Evolutionary conservation across 1,140 invertebrate genomes (phyloP), one percentile per base, ranked within the genome.

Genomic region (Microplitis demolitor): DNA sequence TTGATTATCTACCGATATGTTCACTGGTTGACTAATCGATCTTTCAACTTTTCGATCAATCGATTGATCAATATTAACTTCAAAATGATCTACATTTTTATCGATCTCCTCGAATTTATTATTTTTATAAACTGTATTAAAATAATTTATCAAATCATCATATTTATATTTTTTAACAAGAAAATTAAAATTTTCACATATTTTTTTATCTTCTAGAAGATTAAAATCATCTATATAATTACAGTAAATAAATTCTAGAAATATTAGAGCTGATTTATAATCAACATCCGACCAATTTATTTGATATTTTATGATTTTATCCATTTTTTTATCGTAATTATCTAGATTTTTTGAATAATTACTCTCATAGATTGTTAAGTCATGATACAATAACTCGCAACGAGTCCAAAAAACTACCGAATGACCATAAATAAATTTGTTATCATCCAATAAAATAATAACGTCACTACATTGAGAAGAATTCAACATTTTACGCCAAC

Each of bases 141-240:
- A 64, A 62, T 50, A 83, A 69, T 74, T 82, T 83, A 58, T 14
- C 4, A 85, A 72, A 64, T 80, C 70, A 39, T 77, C 54, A 6
- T 83, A 56, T 37, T 76, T 72, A 60, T 86, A 85, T 51, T 67
- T 72, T 13, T 72, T 4, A 4, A 16, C 71, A 2, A 72, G 24
- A 4, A 14, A 61, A 14, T 37, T 58, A 0, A 72, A 3, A 33
- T 67, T 37, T 31, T 67, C 24, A 4, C 61, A 3, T 14, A 66
- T 60, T 11, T n/a, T 4, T 0, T 16, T 37, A 9, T 16, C 11
- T 3, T 34, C 54, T 53, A 66, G 11, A n/a, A n/a, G 6, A 11
- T 51, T 9, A 13, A 60, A 35, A 45, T 67, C 24, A 54, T 54
- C 13, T 3, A 67, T 37, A 16, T 24, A 13, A 3, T 24, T 64